A percentile compares a stretch with the other conserved stretches of the same genome.
These are phyloP conservation scores for Merodon equestris DNA, from an alignment of 2,888 invertebrate genomes.

Conservation along the genomic window DNA sequence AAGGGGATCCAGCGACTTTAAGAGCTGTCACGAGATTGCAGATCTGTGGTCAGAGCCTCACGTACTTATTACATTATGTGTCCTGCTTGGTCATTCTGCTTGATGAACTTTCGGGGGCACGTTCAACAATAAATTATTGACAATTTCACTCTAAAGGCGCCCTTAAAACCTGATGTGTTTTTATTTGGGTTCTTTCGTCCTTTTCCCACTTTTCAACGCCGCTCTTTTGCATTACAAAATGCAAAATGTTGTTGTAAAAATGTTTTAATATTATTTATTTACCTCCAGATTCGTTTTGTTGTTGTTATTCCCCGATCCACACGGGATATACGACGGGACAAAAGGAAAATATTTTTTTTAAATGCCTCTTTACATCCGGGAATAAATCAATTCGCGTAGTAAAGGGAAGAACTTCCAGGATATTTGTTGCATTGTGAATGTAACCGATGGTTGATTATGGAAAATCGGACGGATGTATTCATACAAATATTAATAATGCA, in stretches of 20 bases:
- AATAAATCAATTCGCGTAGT: slow-evolving; percentile 64
- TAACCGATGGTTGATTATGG: slow-evolving; percentile 38
- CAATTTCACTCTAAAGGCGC: slow-evolving; percentile 53
- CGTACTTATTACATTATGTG: no score
- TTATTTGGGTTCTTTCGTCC: background rate
- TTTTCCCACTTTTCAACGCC: background rate
- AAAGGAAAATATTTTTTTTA: slow-evolving; percentile 50
- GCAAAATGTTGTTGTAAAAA: no score
- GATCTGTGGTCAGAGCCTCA: no score
- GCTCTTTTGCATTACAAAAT: no score
- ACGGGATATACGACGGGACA: slow-evolving; percentile 19
- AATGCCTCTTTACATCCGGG: slow-evolving; percentile 36
- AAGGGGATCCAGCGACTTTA: no score
- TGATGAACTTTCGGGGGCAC: slow-evolving; percentile 19
- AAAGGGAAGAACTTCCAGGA: slow-evolving; percentile 49
- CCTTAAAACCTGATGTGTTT: slow-evolving; percentile 27
- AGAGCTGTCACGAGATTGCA: no score
- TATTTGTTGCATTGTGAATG: slow-evolving; percentile 35
- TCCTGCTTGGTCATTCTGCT: no score
- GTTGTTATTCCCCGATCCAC: no score
- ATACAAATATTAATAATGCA: slow-evolving; percentile 59
- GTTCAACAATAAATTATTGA: slow-evolving; percentile 54
- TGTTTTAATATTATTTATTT: no score
- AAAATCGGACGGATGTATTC: slow-evolving; percentile 45
- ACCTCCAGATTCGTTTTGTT: no score